Base-by-base conservation (phyloP, 2,888 invertebrate genomes). In the Apoderus coryli region DNA sequence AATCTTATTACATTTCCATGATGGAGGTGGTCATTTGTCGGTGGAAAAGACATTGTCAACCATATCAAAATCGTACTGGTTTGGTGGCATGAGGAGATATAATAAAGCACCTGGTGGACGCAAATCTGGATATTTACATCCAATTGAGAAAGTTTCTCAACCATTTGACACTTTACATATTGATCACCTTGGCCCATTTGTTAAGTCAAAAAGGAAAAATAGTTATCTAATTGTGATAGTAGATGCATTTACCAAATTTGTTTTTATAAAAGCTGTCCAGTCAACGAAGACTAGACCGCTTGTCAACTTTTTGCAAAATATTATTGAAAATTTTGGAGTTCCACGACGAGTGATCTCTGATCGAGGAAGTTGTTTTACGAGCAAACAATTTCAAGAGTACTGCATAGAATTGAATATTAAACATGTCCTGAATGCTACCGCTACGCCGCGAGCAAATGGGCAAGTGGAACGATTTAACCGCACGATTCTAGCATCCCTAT, bases 31-130 rank as follows among this genome's bases (percentile, higher is more conserved):
- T 2, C 49, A 52, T 36, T 25, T 41, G 2, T n/a, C 29, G 4
- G 23, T 38, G 2, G 43, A 44, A 6, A 42, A 44, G 25, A 43
- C 40, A 10, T 15, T 30, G 10, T 14, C 12, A 12, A 5, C 27
- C 45, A 4, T 50, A 44, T 29, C 44, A 40, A 2, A 48, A 44
- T 26, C 42, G 42, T 1, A 37, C 23, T 46, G 43, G 42, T 46
- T 47, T 33, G 32, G 38, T 10, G 22, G 23, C 12, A 46, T 43
- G 40, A 10, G 35, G 12, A 22, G 33, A 22, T 44, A 34, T 30
- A 14, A 33, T 26, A n/a, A 40, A 22, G 26, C 16, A 16, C 14
- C 25, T 3, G 19, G 14, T 13, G 19, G 22, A 3, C 4, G 9
- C 13, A 9, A 15, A 15, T 15, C 22, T 24, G 14, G 25, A 10